Evolutionary conservation across 1,140 invertebrate species (phyloP).

Genomic region (Dendroctonus ponderosae): DNA sequence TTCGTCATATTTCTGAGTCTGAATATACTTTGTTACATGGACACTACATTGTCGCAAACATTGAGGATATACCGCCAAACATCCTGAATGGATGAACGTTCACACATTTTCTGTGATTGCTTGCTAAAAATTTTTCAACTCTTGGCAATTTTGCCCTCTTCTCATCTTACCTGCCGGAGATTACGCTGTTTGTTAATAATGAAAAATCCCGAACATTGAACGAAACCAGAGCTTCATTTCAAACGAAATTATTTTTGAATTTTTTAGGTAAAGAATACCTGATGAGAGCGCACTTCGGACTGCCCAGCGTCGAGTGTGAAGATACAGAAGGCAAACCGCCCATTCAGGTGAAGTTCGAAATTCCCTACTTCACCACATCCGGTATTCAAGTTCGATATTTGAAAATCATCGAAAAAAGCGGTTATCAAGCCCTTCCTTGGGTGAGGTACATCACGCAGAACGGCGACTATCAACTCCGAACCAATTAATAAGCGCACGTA

Average conservation of each 20-base stretch:
- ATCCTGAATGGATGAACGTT: too few species aligned
- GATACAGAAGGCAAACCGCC: slow-evolving; percentile 96
- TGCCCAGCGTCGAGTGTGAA: slow-evolving; percentile 94
- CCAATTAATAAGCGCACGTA: slow-evolving; percentile 62
- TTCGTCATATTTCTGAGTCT: too few species aligned
- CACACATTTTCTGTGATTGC: too few species aligned
- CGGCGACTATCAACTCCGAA: slow-evolving; percentile 97
- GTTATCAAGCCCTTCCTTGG: slow-evolving; percentile 99
- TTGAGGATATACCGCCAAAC: too few species aligned
- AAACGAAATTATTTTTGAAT: too few species aligned
- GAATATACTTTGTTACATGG: too few species aligned
- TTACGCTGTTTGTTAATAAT: too few species aligned
- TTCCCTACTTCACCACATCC: slow-evolving; percentile 99
- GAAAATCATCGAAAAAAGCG: slow-evolving; percentile 99
- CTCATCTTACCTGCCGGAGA: too few species aligned
- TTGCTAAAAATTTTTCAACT: too few species aligned
- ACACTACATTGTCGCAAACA: too few species aligned
- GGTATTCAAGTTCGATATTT: slow-evolving; percentile 98
- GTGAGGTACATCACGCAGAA: slow-evolving; percentile 99
- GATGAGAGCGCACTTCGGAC: slow-evolving; percentile 98
- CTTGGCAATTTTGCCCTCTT: background rate
- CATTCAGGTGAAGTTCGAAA: slow-evolving; percentile 99
- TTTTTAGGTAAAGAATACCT: slow-evolving; percentile 83
- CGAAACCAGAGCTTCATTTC: too few species aligned
- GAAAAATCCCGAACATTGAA: too few species aligned